Percentiles rank a stretch among this genome's conserved stretches.
These are phyloP conservation scores for Pocillopora damicornis DNA, from an alignment of 64 coral and sea anemone species.

Conservation along the genomic window DNA sequence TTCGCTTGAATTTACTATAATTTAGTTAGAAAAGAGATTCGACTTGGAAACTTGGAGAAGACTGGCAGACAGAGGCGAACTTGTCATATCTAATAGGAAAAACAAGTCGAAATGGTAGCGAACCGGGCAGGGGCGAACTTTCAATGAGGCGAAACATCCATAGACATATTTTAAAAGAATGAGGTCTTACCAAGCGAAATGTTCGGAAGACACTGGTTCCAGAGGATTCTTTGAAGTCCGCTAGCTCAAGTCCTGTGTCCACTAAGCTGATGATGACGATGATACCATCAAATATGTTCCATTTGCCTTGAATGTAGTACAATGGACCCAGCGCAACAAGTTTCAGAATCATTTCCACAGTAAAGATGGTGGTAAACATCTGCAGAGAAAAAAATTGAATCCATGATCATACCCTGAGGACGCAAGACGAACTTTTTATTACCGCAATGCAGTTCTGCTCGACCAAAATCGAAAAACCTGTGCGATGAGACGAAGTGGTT, in stretches of 20 bases:
- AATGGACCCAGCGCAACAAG: slow-evolving; percentile 65
- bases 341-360: slow-evolving; percentile 76
- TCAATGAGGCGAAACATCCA: background rate
- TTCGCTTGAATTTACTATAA: too few species aligned
- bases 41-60: too few species aligned
- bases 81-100: too few species aligned
- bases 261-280: slow-evolving; percentile 70
- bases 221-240: background rate
- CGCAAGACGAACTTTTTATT: too few species aligned
- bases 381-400: slow-evolving; percentile 15
- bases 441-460: too few species aligned
- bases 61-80: too few species aligned
- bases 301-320: slow-evolving; percentile 70
- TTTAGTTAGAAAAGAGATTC: too few species aligned
- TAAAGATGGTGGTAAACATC: slow-evolving; percentile 71
- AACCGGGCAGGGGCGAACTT: background rate
- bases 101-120: background rate
- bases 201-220: slow-evolving; percentile 76
- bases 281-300: slow-evolving; percentile 88
- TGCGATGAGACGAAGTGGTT: too few species aligned
- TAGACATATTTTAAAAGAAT: background rate
- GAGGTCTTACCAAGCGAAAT: slow-evolving; percentile 66
- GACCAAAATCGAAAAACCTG: too few species aligned
- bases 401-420: background rate
- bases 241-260: slow-evolving; percentile 40